Conservation (phyloP, 1,140 invertebrate species). For the Diplogasteroides magnus region DNA sequence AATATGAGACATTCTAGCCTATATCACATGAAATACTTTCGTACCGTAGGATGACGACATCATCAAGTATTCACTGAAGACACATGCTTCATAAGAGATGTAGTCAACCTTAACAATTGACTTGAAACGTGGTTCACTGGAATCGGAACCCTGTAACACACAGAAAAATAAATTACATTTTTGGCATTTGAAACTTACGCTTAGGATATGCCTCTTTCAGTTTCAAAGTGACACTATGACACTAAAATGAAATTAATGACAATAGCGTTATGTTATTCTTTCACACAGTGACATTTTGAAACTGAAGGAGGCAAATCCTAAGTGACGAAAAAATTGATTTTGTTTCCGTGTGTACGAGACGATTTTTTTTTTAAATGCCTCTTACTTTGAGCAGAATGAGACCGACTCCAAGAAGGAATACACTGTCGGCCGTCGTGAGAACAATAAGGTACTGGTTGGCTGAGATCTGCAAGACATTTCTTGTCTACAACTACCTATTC, state of each 20-base stretch:
- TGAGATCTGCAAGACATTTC: slow-evolving; percentile 39
- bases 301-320: too few relatives aligned
- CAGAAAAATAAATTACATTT: too few relatives aligned
- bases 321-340: too few relatives aligned
- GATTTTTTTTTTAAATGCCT: too few relatives aligned
- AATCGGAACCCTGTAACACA: too few relatives aligned
- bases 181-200: too few relatives aligned
- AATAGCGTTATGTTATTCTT: background rate
- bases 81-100: slow-evolving; percentile 42
- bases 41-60: slow-evolving; percentile 48
- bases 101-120: slow-evolving; percentile 41
- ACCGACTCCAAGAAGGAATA: slow-evolving; percentile 47
- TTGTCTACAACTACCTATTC: slow-evolving; percentile 25
- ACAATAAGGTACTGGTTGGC: slow-evolving; percentile 54
- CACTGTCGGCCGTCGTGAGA: slow-evolving; percentile 44
- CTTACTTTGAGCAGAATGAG: slow-evolving; percentile 43
- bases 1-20: too few relatives aligned
- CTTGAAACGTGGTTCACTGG: slow-evolving; percentile 1
- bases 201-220: slow-evolving; percentile 3
- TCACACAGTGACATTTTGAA: background rate
- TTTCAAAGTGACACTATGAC: too few relatives aligned
- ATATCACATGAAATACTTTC: too few relatives aligned
- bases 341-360: too few relatives aligned
- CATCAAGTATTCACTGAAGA: slow-evolving; percentile 50
- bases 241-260: background rate